Base-by-base conservation (phyloP, 1,140 invertebrate genomes). In the Cydia pomonella region DNA sequence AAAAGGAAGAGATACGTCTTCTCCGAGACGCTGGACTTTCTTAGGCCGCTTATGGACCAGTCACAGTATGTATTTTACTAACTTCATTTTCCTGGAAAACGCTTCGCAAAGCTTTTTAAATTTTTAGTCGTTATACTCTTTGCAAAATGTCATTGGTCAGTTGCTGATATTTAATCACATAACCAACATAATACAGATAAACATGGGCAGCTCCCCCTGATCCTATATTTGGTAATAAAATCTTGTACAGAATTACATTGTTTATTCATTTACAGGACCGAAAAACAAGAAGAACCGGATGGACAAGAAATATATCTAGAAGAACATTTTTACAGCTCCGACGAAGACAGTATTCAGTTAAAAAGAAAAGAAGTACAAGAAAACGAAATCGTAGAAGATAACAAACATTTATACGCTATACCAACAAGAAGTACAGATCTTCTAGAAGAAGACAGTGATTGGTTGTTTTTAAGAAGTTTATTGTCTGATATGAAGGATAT, bases 361-460 rank as follows among this genome's bases (percentile, higher is more conserved):
- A 59, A 23, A 59, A 59, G 18, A 23, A 59, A 59, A 59, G 53
- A 59, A 21, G 6, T 12, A 12, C 6, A 21, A 59, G 18, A 59
- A 59, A n/a, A 23, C 9, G n/a, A 18, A 23, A 23, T 23, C 9
- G 7, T 23, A 59, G 53, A 59, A 59, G 53, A 59, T 0, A 50
- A 18, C 1, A 21, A 53, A 53, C 7, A 59, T 59, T 21, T n/a
- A 18, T 59, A 59, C 10, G 18, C 18, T 6, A 59, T 59, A 59
- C 21, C 53, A 3, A 18, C 50, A 7, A 59, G n/a, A 23, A 59
- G 21, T 29, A 29, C 1, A n/a, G 63, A 66, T 27, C 10, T 27
- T 63, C 12, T 44, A 44, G 64, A 69, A 27, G 63, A 64, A n/a
- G 64, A 69, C 16, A 18, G 29, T 10, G 64, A 69, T 16, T 69